phyloP scores from a whole-genome alignment of 2,888 invertebrate genomes.

The Cheilosia soror region DNA sequence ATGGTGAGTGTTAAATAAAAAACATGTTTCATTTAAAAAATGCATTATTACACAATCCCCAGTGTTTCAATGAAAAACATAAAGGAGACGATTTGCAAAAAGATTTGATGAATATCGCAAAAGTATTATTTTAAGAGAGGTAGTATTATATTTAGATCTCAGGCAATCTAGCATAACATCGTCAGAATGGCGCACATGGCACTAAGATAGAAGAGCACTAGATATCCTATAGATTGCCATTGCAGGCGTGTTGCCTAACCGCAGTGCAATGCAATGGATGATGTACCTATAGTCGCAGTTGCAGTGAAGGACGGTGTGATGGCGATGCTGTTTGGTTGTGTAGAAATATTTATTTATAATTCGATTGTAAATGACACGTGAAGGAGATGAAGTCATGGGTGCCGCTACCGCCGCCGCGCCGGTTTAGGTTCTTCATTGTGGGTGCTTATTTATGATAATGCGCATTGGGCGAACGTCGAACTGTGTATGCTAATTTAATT shows the following conservation, averaged over 20 bases:
- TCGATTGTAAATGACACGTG: conserved; percentile 40
- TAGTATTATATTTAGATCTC: conserved; percentile 70
- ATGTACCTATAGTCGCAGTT: not conserved
- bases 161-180: conserved; percentile 58
- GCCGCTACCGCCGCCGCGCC: not conserved
- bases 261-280: conserved; percentile 20
- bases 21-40: not conserved
- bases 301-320: conserved; percentile 39
- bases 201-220: conserved; percentile 35
- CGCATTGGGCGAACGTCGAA: conserved; percentile 2
- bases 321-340: conserved; percentile 26
- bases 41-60: conserved; percentile 56
- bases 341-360: conserved; percentile 64
- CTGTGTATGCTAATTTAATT: not conserved
- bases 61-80: conserved; percentile 25
- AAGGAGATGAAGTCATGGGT: conserved; percentile 47
- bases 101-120: conserved; percentile 60
- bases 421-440: conserved; percentile 11
- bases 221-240: conserved; percentile 45
- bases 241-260: conserved; percentile 50
- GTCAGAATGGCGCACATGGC: conserved; percentile 52
- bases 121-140: conserved; percentile 61
- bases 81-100: conserved; percentile 42
- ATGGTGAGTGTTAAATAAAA: conserved; percentile 65
- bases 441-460: conserved; percentile 20